A percentile compares a stretch with the other conserved stretches of the same genome.
Evolutionary conservation across 1,140 invertebrate species (phyloP).

Genomic region (Leptinotarsa lineolata): DNA sequence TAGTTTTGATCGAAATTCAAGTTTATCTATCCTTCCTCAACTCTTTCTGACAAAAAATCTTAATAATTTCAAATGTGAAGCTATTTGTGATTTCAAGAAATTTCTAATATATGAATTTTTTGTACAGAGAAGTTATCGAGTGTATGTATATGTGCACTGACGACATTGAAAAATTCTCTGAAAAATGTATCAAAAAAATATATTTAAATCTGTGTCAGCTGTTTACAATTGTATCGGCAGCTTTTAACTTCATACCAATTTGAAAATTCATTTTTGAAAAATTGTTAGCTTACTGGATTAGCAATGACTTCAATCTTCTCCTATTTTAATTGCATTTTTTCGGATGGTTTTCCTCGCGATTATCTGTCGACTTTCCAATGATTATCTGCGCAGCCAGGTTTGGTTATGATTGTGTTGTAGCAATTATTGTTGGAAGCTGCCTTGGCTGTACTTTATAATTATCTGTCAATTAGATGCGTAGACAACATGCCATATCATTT

Average conservation of each 20-base stretch:
- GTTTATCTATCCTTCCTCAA: too few species aligned
- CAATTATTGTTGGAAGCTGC: conserved; percentile 47
- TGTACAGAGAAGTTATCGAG: too few species aligned
- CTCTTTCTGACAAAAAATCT: too few species aligned
- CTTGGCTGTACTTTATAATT: conserved; percentile 50
- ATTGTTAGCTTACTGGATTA: background rate
- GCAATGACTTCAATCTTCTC: background rate
- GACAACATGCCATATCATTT: conserved; percentile 54
- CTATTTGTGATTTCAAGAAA: too few species aligned
- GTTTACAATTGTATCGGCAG: background rate
- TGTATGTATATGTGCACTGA: too few species aligned
- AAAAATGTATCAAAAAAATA: background rate
- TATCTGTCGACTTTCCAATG: background rate
- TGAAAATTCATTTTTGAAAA: too few species aligned
- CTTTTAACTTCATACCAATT: too few species aligned
- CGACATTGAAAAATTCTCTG: too few species aligned
- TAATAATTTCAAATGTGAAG: too few species aligned
- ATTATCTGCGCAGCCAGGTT: conserved; percentile 39
- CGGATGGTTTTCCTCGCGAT: background rate
- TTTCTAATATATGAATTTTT: too few species aligned
- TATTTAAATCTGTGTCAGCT: background rate
- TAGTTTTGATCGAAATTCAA: too few species aligned
- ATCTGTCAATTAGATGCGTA: conserved; percentile 56
- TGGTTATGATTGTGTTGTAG: conserved; percentile 53
- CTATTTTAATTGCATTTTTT: background rate